phyloP scores from a whole-genome alignment of 2,113 vertebrate species.

The Rhombomys opimus region DNA sequence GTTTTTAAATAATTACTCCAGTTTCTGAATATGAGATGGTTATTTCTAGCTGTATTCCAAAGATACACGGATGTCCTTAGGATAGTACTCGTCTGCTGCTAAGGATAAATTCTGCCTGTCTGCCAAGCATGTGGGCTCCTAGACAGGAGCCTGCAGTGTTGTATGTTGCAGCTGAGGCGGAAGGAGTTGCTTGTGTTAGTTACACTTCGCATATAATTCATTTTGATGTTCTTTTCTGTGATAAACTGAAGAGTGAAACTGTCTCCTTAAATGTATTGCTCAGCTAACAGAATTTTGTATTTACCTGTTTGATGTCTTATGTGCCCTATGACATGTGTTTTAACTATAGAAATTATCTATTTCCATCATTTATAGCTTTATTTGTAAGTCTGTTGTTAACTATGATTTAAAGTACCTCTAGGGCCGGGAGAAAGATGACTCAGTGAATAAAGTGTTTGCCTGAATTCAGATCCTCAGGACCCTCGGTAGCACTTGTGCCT shows the following conservation, averaged over 20 bases:
- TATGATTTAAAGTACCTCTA: conserved; percentile 52
- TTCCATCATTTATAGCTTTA: conserved; percentile 58
- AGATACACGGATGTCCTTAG: not conserved
- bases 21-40: conserved; percentile 41
- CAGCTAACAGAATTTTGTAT: conserved; percentile 62
- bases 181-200: conserved; percentile 41
- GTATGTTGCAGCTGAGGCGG: conserved; percentile 16
- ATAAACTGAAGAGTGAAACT: conserved; percentile 50
- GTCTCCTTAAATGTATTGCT: conserved; percentile 34
- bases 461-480: not conserved
- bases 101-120: conserved; percentile 38
- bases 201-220: conserved; percentile 53
- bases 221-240: conserved; percentile 61
- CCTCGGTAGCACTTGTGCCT: too few relatives aligned
- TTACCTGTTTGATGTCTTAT: conserved; percentile 51
- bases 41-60: conserved; percentile 60
- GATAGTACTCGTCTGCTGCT: conserved; percentile 33
- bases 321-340: conserved; percentile 56
- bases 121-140: conserved; percentile 14
- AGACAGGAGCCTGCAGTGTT: not conserved
- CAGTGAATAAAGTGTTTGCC: not conserved
- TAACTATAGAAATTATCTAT: conserved; percentile 63
- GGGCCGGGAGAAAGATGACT: not conserved
- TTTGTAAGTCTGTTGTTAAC: conserved; percentile 61
- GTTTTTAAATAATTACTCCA: conserved; percentile 21